These are phyloP conservation scores for Phylloscopus collybita DNA, from an alignment of 2,797 vertebrate species.

Conservation along the genomic window DNA sequence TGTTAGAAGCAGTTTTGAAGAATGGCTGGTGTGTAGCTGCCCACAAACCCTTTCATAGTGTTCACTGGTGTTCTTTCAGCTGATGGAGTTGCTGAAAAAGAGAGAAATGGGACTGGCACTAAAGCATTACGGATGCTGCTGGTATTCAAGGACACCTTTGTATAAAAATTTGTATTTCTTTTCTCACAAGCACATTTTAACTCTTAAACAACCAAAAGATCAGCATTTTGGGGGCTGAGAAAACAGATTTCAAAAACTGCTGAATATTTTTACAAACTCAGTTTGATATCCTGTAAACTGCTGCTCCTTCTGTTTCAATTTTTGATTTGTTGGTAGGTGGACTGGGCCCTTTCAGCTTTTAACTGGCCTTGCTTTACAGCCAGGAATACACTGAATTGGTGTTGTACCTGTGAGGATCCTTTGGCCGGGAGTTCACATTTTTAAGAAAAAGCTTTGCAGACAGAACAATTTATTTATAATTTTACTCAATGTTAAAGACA, in stretches of 20 bases:
- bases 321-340: background rate
- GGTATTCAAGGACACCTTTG: background rate
- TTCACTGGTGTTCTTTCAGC: background rate
- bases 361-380: background rate
- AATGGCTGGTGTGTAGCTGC: rapidly evolving
- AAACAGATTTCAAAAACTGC: background rate
- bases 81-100: background rate
- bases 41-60: background rate
- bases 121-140: background rate
- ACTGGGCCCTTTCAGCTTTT: background rate
- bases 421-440: background rate
- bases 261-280: background rate
- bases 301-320: background rate
- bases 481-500: background rate
- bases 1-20: background rate
- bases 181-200: background rate
- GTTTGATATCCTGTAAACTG: background rate
- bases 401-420: background rate
- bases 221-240: background rate
- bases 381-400: background rate
- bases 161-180: background rate
- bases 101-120: background rate
- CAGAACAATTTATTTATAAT: background rate
- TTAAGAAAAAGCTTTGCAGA: background rate
- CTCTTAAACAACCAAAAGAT: background rate